A percentile compares a stretch with the other conserved stretches of the same genome.
phyloP scores from a whole-genome alignment of 2,797 vertebrate genomes.

The Mus minutoides region DNA sequence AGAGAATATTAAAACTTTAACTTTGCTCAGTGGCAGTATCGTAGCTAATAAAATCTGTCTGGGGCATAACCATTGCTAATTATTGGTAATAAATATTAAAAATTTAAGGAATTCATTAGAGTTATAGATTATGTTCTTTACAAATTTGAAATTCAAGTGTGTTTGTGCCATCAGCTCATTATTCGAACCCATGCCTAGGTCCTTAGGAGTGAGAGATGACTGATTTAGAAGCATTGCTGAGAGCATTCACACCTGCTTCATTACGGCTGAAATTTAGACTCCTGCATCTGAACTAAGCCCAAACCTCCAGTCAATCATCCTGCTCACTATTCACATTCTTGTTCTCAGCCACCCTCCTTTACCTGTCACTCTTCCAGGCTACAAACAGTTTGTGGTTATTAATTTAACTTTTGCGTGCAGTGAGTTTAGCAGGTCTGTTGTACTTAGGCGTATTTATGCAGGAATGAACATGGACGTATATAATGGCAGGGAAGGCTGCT shows the following conservation, averaged over 20 bases:
- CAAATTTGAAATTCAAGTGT: not conserved
- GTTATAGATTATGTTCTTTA: not conserved
- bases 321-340: constrained; percentile 13
- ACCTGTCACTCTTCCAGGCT: not conserved
- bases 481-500: not conserved
- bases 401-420: not conserved
- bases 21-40: not conserved
- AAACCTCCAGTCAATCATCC: not conserved
- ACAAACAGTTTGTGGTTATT: not conserved
- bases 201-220: not conserved
- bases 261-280: not conserved
- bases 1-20: not conserved
- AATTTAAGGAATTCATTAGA: not conserved
- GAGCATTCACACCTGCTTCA: not conserved
- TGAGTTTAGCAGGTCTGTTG: not conserved
- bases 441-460: not conserved
- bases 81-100: not conserved
- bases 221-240: not conserved
- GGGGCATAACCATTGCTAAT: not conserved
- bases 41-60: not conserved
- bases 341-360: not conserved
- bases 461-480: not conserved
- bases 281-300: not conserved
- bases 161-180: not conserved
- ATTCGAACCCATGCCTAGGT: not conserved